phyloP scores from a whole-genome alignment of 1,140 invertebrate species.

The Luehdorfia chinensis region DNA sequence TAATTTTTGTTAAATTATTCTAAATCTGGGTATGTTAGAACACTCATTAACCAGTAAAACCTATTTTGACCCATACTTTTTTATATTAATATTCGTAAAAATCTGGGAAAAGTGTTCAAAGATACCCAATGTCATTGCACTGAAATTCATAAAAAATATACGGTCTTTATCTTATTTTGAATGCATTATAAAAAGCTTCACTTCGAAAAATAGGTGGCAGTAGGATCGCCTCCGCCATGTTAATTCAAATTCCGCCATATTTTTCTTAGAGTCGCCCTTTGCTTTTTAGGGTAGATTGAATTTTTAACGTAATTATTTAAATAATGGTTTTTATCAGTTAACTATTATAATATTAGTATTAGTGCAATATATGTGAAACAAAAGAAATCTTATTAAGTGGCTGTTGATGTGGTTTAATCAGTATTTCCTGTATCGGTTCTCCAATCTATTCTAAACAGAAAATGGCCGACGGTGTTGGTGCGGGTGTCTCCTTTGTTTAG shows the following conservation, averaged over 20 bases:
- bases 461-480: slow-evolving; percentile 82
- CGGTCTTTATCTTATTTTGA: too few species aligned
- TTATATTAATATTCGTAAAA: too few species aligned
- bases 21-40: too few species aligned
- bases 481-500: slow-evolving; percentile 83
- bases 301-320: slow-evolving; percentile 60
- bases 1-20: too few species aligned
- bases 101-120: too few species aligned
- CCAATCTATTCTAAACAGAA: slow-evolving; percentile 79
- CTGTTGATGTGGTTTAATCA: slow-evolving; percentile 55
- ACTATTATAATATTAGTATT: slow-evolving; percentile 53
- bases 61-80: too few species aligned
- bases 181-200: slow-evolving; percentile 19
- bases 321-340: slow-evolving; percentile 66
- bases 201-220: slow-evolving; percentile 40
- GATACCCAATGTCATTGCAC: too few species aligned
- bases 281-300: slow-evolving; percentile 59
- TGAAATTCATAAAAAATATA: too few species aligned
- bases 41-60: too few species aligned
- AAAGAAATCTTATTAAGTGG: slow-evolving; percentile 33
- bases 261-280: slow-evolving; percentile 70
- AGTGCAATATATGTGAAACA: slow-evolving; percentile 53
- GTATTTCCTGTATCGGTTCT: slow-evolving; percentile 68
- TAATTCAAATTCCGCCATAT: slow-evolving; percentile 67
- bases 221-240: slow-evolving; percentile 55